A percentile compares a stretch with the other conserved stretches of the same genome.
Conservation (phyloP, 2,797 vertebrate species). For the Semaprochilodus insignis region DNA sequence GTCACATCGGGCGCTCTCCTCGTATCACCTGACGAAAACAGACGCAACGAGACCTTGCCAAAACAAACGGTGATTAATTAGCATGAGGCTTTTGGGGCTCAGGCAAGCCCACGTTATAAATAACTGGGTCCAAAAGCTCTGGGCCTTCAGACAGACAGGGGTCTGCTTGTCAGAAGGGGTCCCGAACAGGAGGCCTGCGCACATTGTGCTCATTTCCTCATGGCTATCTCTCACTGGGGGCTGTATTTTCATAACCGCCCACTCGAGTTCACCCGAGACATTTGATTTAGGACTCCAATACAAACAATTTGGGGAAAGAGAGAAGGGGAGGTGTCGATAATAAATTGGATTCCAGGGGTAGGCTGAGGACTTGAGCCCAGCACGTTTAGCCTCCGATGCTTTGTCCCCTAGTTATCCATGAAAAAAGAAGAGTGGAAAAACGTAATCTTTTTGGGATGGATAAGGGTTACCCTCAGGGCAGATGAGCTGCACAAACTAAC, state of each 20-base stretch:
- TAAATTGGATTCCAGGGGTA: slow-evolving; percentile 71
- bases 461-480: not conserved
- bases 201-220: slow-evolving; percentile 81
- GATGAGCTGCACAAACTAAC: not conserved
- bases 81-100: slow-evolving; percentile 62
- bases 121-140: slow-evolving; percentile 68
- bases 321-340: slow-evolving; percentile 70
- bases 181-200: slow-evolving; percentile 67
- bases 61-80: slow-evolving; percentile 79
- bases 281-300: slow-evolving; percentile 81
- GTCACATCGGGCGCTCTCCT: slow-evolving; percentile 50
- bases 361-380: slow-evolving; percentile 46
- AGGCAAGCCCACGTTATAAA: slow-evolving; percentile 69
- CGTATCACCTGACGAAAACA: slow-evolving; percentile 62
- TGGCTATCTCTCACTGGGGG: slow-evolving; percentile 75
- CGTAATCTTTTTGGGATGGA: not conserved
- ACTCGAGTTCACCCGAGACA: slow-evolving; percentile 77
- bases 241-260: slow-evolving; percentile 84
- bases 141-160: slow-evolving; percentile 68
- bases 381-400: slow-evolving; percentile 64
- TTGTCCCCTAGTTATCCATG: slow-evolving; percentile 45
- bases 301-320: slow-evolving; percentile 78
- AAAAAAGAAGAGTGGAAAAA: slow-evolving; percentile 1
- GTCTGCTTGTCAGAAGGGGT: slow-evolving; percentile 71
- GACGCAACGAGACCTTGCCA: slow-evolving; percentile 63